Conservation (phyloP, 2,888 invertebrate species). For the Rapana venosa region DNA sequence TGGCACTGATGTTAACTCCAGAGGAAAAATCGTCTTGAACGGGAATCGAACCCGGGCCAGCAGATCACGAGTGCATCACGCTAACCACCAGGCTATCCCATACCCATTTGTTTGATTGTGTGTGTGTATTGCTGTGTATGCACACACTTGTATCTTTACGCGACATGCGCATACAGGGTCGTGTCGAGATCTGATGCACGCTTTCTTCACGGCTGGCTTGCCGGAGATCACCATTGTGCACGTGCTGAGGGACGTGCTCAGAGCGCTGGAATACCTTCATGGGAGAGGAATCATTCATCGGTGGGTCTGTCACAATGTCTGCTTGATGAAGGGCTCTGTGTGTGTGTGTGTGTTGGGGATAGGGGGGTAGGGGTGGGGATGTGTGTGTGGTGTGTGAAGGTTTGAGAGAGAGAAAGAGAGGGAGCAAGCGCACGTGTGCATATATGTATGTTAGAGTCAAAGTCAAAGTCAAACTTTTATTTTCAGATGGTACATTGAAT, state of each 20-base stretch:
- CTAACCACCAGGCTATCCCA: no score
- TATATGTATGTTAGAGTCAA: no score
- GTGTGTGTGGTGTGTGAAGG: no score
- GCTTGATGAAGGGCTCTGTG: conserved; percentile 69
- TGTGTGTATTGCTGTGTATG: not conserved
- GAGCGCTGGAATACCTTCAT: conserved; percentile 91
- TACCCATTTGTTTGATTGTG: not conserved
- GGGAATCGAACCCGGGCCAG: no score
- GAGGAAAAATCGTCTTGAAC: no score
- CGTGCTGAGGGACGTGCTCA: conserved; percentile 88
- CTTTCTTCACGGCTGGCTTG: conserved; percentile 87
- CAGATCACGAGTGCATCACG: no score
- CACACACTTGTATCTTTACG: no score
- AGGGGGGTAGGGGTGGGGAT: not conserved
- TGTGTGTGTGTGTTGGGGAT: not conserved
- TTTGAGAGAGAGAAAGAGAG: no score
- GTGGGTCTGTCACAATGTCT: conserved; percentile 78
- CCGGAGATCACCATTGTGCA: conserved; percentile 89
- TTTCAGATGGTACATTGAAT: no score
- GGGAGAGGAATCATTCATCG: conserved; percentile 90
- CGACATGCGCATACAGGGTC: conserved; percentile 81
- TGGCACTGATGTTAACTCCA: no score
- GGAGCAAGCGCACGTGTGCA: no score
- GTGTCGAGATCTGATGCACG: conserved; percentile 87
- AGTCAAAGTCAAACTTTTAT: no score